Base-by-base conservation (phyloP, 2,797 vertebrate species). In the Hydrophis major region DNA sequence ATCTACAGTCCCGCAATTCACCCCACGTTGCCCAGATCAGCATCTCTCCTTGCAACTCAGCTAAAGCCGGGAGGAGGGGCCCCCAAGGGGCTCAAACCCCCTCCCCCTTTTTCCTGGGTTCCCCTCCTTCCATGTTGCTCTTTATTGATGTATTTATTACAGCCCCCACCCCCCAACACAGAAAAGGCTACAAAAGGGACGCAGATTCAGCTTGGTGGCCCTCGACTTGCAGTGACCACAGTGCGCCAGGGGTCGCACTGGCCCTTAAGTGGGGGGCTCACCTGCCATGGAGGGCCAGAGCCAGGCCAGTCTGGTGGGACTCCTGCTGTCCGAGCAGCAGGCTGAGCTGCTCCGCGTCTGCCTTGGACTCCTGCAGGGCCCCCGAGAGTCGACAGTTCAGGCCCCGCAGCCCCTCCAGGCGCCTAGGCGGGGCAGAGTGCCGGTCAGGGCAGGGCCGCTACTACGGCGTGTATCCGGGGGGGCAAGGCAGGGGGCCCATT, bases 251-350 rank as follows among this genome's bases (percentile, higher is more conserved):
- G 61, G 61, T 13, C 12, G 61, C 0, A 4, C 1, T 1, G 1
- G 61, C 28, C 60, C 3, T 63, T 12, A 28, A 63, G 60, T 25
- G 12, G 10, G 22, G 1, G 2, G 87, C 96, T 89, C 88, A 99
- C 99, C 98, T 98, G 97, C 98, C 98, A 94, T 97, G 97, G 92
- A 98, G 97, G 88, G 98, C 98, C 96, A 98, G 97, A 94, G 95
- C 97, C 96, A 99, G 96, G 1, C 98, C 98, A 0, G 98, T 98
- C 97, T 97, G 97, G 96, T 98, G 97, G 0, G 98, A 98, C 95
- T 99, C 98, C 0, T 98, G 97, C 92, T 96, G 97, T 89, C 97
- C 97, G 55, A 99, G 97, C 18, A 95, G 97, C 95, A 99, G 95
- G 93, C 97, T 98, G 94, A 98, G 97, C 90, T 96, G 96, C 95